phyloP scores from a whole-genome alignment of 2,888 invertebrate genomes.

The Habroteleia sp. region DNA sequence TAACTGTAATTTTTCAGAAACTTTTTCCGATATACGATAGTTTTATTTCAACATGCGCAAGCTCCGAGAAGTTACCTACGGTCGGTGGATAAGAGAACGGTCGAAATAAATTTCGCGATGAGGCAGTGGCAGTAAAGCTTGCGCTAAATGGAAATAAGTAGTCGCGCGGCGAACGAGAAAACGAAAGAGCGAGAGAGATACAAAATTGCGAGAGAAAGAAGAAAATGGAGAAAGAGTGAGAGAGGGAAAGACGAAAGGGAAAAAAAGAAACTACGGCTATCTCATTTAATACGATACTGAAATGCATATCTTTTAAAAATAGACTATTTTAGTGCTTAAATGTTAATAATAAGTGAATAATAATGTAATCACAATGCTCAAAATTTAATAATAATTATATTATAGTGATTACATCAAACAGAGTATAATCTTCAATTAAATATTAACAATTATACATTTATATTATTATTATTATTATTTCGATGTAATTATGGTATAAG shows the following conservation, averaged over 20 bases:
- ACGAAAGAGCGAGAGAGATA: conserved; percentile 6
- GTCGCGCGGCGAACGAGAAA: conserved; percentile 29
- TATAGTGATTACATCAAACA: too few relatives aligned
- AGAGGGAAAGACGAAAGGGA: neutral
- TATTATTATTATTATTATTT: too few relatives aligned
- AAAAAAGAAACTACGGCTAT: neutral
- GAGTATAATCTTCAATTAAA: too few relatives aligned
- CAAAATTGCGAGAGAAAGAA: neutral
- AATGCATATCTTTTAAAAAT: too few relatives aligned
- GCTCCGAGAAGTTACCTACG: conserved; percentile 47
- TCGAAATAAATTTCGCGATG: conserved; percentile 65
- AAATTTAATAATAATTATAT: too few relatives aligned
- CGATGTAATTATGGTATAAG: too few relatives aligned
- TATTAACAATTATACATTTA: too few relatives aligned
- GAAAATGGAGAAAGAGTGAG: neutral
- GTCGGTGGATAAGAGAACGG: conserved; percentile 61
- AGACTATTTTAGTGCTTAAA: too few relatives aligned
- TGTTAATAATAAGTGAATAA: too few relatives aligned
- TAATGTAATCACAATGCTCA: too few relatives aligned
- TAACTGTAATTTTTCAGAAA: conserved; percentile 29
- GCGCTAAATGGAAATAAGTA: conserved; percentile 60
- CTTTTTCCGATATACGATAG: conserved; percentile 37
- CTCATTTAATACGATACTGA: neutral
- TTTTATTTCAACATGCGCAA: conserved; percentile 31
- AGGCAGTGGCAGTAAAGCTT: conserved; percentile 62